Evolutionary conservation across 2,113 vertebrate genomes (phyloP), one percentile per base, ranked within the genome.

Genomic region (Nothocercus julius): DNA sequence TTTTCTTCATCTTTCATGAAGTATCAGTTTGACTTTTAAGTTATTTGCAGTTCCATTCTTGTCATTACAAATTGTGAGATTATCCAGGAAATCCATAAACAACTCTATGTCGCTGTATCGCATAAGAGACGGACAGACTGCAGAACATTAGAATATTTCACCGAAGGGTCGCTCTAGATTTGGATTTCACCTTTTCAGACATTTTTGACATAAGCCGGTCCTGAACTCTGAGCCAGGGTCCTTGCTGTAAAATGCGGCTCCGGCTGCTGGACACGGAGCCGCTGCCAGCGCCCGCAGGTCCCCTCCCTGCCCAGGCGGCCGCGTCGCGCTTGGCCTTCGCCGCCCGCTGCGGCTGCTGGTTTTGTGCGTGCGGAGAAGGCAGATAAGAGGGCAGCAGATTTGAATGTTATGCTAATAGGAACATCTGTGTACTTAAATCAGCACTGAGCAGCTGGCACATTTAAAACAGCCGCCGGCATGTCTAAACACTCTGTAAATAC

Each of bases 401-500:
- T 34, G 93, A 94, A 96, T 85, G 92, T 67, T 90, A 94, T 96
- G 95, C 85, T 97, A 93, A 96, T 94, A 85, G 72, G 91, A 96
- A 97, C 95, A 97, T 87, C 93, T 96, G 95, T 82, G 94, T 85
- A 64, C 84, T 96, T 95, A 93, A 86, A 93, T 77, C 84, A 92
- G 93, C 49, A 8, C 73, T 2, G 92, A 96, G 95, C 94, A 97
- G 91, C 95, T 97, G 97, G 88, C 25, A 87, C 79, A 80, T 82
- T 85, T 86, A 93, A 94, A 96, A 95, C 92, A 96, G 92, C 95
- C 95, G 73, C 91, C 83, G 87, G 94, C 92, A 75, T 63, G 53
- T 93, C 94, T 96, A 88, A 94, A 78, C 76, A 90, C 82, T 95
- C 90, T 93, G 95, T 96, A 96, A 97, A 97, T 94, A 97, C 86